These are phyloP conservation scores for Uria lomvia DNA, from an alignment of 2,113 vertebrate species.

Conservation along the genomic window DNA sequence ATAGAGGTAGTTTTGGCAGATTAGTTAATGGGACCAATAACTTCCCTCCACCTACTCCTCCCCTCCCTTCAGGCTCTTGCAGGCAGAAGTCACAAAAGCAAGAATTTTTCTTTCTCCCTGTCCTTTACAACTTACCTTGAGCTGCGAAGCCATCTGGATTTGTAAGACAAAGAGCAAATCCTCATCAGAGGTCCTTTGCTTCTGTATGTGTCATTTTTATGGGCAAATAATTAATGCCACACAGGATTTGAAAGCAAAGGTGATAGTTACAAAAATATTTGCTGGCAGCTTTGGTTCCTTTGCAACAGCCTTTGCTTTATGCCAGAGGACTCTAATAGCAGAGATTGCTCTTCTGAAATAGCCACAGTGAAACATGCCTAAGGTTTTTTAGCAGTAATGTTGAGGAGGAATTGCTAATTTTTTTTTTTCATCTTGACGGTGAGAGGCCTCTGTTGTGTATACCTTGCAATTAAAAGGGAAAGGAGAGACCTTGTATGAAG, in stretches of 20 bases:
- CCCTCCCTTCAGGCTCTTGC: not conserved
- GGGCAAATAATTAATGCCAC: not conserved
- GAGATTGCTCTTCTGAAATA: not conserved
- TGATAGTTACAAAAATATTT: not conserved
- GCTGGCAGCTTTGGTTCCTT: not conserved
- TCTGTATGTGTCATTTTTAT: not conserved
- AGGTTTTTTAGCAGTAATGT: not conserved
- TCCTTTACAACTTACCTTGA: constrained; percentile 14
- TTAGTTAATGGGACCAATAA: not conserved
- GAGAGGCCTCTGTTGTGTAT: not conserved
- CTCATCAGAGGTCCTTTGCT: not conserved
- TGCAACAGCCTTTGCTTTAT: not conserved
- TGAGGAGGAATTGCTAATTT: not conserved
- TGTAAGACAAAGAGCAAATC: not conserved
- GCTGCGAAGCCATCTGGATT: not conserved
- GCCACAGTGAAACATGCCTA: not conserved
- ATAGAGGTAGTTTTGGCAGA: not conserved
- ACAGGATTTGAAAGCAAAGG: not conserved
- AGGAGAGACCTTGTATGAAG: not conserved
- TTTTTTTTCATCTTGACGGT: not conserved
- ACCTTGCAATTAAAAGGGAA: not conserved
- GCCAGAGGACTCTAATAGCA: not conserved
- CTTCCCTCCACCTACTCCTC: not conserved
- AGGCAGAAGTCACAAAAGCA: not conserved
- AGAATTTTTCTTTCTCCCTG: not conserved